Base-by-base conservation (phyloP, 2,888 invertebrate genomes). In the Linyphia triangularis region DNA sequence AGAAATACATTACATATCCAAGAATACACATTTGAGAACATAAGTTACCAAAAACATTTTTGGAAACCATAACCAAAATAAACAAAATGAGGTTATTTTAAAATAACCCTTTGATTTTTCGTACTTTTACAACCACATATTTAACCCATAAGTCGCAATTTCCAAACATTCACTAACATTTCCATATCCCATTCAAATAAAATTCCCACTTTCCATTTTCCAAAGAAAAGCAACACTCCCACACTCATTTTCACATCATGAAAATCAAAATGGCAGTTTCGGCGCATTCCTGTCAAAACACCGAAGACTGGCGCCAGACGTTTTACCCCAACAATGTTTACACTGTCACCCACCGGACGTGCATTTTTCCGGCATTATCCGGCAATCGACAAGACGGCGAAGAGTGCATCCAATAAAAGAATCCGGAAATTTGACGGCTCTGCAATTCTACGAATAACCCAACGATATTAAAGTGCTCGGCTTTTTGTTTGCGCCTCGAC, bases 391-490 rank as follows among this genome's bases (percentile, higher is more conserved):
- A 51, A 51, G 51, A 51, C 51, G n/a, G 51, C 51, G 51, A n/a
- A 51, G 16, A 40, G 16, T 13, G n/a, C n/a, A n/a, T n/a, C 2
- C 13, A 51, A n/a, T n/a, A 51, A 43, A 51, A 51, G 51, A 51
- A 51, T 51, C 51, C 51, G 51, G 51, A 51, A 51, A 51, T 51
- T 51, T 51, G 51, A 51, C 51, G 51, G 51, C n/a, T 51, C 51
- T 51, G 51, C 4, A 33, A 33, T 33, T 33, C 33, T 33, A 9
- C 33, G 33, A 16, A n/a, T 5, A 51, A 51, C n/a, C 51, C 16
- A n/a, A 5, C 51, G 16, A 51, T 51, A 51, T 51, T 51, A 51
- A n/a, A 51, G 51, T 51, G 51, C 51, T 51, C 51, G 51, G 13
- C n/a, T 51, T 33, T 51, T n/a, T 16, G 51, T 33, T 33, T 4